A percentile compares a stretch with the other conserved stretches of the same genome.
These are phyloP conservation scores for Porites lobata DNA, from an alignment of 92 coral and sea anemone genomes.

Conservation along the genomic window DNA sequence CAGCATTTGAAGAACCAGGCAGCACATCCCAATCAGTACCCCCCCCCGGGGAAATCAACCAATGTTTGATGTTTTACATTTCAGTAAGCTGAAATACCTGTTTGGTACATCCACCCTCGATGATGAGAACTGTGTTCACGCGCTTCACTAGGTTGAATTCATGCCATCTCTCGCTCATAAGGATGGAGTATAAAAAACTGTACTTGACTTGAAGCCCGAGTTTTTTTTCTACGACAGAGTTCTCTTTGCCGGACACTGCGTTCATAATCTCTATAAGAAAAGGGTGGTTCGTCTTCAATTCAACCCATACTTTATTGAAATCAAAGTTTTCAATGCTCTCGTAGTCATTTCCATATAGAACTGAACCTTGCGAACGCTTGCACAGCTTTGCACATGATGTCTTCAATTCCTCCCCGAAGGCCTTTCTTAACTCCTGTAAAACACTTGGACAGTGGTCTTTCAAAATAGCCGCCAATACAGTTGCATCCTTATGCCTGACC, in stretches of 20 bases:
- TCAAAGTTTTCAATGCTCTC: constrained; percentile 50
- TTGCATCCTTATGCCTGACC: constrained; percentile 67
- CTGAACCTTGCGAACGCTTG: constrained; percentile 33
- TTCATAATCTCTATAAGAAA: constrained; percentile 56
- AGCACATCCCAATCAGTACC: too few species aligned
- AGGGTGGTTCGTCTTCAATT: constrained; percentile 56
- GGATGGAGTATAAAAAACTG: constrained; percentile 75
- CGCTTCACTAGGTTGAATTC: constrained; percentile 81
- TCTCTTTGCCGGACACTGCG: constrained; percentile 62
- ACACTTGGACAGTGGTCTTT: constrained; percentile 83
- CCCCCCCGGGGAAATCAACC: too few species aligned
- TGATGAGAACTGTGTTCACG: constrained; percentile 75
- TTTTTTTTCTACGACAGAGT: constrained; percentile 38
- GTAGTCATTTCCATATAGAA: constrained; percentile 50
- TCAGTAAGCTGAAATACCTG: constrained; percentile 50
- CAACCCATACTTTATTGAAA: constrained; percentile 59
- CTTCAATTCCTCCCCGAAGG: constrained; percentile 52
- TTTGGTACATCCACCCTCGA: constrained; percentile 86
- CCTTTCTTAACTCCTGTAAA: constrained; percentile 58
- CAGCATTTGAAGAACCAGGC: not conserved
- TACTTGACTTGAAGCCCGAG: constrained; percentile 63
- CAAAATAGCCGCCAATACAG: constrained; percentile 71
- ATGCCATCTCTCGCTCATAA: constrained; percentile 84
- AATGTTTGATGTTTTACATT: not conserved
- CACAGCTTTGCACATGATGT: constrained; percentile 25